Percentiles rank a stretch among this genome's conserved stretches.
Evolutionary conservation across 2,797 vertebrate species (phyloP).

Genomic region (Coracias cyanogaster): DNA sequence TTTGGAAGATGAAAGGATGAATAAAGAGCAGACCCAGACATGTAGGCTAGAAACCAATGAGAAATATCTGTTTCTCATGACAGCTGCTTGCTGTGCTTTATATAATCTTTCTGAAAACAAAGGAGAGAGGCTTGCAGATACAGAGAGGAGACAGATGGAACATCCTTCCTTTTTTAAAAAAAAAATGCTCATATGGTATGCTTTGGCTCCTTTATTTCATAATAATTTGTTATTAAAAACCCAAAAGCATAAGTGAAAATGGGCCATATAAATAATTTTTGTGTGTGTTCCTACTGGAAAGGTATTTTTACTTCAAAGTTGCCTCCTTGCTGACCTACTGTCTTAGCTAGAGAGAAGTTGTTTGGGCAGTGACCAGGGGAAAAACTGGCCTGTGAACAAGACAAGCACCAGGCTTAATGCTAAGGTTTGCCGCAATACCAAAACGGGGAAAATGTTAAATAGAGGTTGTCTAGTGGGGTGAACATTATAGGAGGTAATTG

Average conservation of each 20-base stretch:
- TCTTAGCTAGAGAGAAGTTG: not conserved
- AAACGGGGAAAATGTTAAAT: not conserved
- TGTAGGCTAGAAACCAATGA: not conserved
- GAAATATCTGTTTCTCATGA: not conserved
- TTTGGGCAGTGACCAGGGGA: not conserved
- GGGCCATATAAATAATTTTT: not conserved
- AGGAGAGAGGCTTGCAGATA: not conserved
- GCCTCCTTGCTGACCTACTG: not conserved
- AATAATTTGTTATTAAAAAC: not conserved
- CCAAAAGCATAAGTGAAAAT: not conserved
- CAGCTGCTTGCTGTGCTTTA: slow-evolving; percentile 6
- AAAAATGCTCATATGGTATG: not conserved
- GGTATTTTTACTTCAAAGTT: not conserved
- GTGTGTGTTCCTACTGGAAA: not conserved
- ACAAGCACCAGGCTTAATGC: not conserved
- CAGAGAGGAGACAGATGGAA: not conserved
- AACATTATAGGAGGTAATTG: not conserved
- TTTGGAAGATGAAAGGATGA: not conserved
- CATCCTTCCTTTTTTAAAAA: not conserved
- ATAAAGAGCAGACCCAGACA: not conserved
- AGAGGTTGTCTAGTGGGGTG: not conserved
- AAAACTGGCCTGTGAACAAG: not conserved
- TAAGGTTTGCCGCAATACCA: not conserved
- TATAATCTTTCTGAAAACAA: not conserved
- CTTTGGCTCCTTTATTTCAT: not conserved